phyloP scores from a whole-genome alignment of 2,888 invertebrate genomes.

The Xanthorhoe spadicearia region DNA sequence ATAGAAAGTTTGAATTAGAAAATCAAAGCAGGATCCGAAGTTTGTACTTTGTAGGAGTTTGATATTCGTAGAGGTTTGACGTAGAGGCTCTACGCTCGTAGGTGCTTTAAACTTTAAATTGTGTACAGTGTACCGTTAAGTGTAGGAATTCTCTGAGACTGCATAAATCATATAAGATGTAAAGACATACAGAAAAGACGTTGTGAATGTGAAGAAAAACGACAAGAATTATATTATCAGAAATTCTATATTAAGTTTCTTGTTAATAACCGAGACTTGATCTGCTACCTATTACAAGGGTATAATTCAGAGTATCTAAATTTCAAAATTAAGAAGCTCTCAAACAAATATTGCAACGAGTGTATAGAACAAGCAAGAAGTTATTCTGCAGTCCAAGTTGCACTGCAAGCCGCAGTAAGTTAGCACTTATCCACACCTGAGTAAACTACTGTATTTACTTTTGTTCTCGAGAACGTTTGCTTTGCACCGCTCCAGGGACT shows the following conservation, averaged over 20 bases:
- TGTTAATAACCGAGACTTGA: too few relatives aligned
- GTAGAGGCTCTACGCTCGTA: conserved; percentile 24
- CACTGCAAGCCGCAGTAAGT: conserved; percentile 48
- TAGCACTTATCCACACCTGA: conserved; percentile 58
- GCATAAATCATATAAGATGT: too few relatives aligned
- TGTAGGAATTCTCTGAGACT: too few relatives aligned
- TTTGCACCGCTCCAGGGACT: conserved; percentile 38
- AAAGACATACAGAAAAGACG: too few relatives aligned
- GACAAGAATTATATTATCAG: too few relatives aligned
- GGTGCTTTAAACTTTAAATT: background rate
- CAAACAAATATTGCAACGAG: background rate
- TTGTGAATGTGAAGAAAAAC: too few relatives aligned
- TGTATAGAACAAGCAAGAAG: conserved; percentile 1
- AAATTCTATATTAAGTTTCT: too few relatives aligned
- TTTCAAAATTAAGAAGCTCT: background rate
- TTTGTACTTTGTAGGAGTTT: conserved; percentile 11
- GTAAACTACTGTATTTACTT: conserved; percentile 54
- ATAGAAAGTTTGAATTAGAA: background rate
- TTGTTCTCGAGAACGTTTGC: conserved; percentile 42
- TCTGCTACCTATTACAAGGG: too few relatives aligned
- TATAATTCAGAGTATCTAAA: background rate
- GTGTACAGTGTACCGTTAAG: too few relatives aligned
- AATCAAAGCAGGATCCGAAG: background rate
- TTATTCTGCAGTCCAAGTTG: conserved; percentile 26
- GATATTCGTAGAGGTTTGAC: conserved; percentile 5